Evolutionary conservation across 37 sponge, comb jelly and placozoan species (phyloP).

Genomic region (Cladorhizidae sp.): DNA sequence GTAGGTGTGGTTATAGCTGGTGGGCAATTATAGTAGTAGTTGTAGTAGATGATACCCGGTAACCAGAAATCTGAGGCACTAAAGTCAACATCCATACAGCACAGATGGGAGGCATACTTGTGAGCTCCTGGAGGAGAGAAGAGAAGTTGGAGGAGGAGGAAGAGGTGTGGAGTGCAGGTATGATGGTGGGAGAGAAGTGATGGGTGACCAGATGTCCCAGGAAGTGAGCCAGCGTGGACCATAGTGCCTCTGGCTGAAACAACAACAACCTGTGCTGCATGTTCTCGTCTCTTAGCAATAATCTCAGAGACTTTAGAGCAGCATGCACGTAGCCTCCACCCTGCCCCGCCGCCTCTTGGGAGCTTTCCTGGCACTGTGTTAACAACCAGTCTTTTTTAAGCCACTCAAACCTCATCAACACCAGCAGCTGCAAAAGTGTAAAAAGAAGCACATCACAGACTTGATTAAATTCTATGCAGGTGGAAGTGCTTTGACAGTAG

Average conservation of each 20-base stretch:
- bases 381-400: slow-evolving; percentile 8
- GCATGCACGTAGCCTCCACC: neutral
- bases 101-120: slow-evolving; percentile 19
- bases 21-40: too few species aligned
- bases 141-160: too few species aligned
- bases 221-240: neutral
- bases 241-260: neutral
- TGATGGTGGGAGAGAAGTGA: slow-evolving; percentile 1
- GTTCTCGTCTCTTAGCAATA: slow-evolving; percentile 43
- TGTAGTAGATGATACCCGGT: too few species aligned
- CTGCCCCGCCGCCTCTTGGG: too few species aligned
- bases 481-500: too few species aligned
- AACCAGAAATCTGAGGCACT: too few species aligned
- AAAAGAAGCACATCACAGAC: too few species aligned
- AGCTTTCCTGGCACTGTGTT: too few species aligned
- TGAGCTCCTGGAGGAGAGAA: slow-evolving; percentile 26
- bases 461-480: too few species aligned
- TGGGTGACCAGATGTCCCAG: neutral
- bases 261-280: slow-evolving; percentile 27
- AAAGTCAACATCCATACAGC: too few species aligned
- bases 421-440: slow-evolving; percentile 29
- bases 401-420: slow-evolving; percentile 1
- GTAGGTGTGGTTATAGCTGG: too few species aligned
- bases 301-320: slow-evolving; percentile 5
- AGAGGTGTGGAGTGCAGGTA: too few species aligned